phyloP scores from a whole-genome alignment of 2,113 vertebrate species.

The Ariopsis seemanni region DNA sequence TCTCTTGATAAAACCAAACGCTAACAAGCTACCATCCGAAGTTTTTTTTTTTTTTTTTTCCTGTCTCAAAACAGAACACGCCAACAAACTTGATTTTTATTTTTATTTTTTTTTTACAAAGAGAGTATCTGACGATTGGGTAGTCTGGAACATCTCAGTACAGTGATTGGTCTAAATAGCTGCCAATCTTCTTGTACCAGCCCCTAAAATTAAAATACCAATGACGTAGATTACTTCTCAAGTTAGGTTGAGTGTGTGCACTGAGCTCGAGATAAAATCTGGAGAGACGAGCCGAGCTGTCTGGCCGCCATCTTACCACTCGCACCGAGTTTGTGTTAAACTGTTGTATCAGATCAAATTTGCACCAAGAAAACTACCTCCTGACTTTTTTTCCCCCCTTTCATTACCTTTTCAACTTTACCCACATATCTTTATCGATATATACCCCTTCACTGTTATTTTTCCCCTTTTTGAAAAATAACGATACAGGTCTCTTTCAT shows the following conservation, averaged over 20 bases:
- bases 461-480: too few species aligned
- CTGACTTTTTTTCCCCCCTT: too few species aligned
- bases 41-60: slow-evolving; percentile 55
- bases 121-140: slow-evolving; percentile 25
- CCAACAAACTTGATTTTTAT: neutral
- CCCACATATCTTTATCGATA: too few species aligned
- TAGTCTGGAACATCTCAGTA: neutral
- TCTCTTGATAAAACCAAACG: slow-evolving; percentile 18
- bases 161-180: neutral
- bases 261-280: too few species aligned
- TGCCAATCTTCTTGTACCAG: slow-evolving; percentile 12
- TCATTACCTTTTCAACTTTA: too few species aligned
- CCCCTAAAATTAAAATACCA: slow-evolving; percentile 36
- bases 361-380: too few species aligned
- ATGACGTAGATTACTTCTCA: slow-evolving; percentile 21
- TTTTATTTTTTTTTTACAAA: slow-evolving; percentile 16
- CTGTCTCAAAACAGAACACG: slow-evolving; percentile 52
- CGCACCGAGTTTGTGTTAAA: too few species aligned
- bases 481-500: too few species aligned
- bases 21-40: slow-evolving; percentile 43
- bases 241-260: slow-evolving; percentile 25
- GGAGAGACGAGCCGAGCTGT: slow-evolving; percentile 9
- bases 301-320: too few species aligned
- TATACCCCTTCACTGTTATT: too few species aligned
- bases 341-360: too few species aligned